Base-by-base conservation (phyloP, 2,888 invertebrate species). In the Campaea margaritaria region DNA sequence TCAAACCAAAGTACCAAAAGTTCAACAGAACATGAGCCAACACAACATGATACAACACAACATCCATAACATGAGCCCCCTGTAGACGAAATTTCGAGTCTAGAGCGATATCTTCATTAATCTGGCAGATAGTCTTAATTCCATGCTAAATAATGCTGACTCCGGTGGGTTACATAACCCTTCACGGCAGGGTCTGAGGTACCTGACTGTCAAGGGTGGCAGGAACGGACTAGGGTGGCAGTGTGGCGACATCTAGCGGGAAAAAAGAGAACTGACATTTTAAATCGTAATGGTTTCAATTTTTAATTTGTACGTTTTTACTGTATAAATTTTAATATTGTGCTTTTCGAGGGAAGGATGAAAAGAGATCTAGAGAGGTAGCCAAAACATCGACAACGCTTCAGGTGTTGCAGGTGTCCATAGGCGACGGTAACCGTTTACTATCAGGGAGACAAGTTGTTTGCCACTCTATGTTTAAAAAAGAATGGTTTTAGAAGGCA, bases 71-170 rank as follows among this genome's bases (percentile, higher is more conserved):
- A 27, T 27, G 27, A 27, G 7, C 79, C 75, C 0, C 73, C 85
- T 84, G 76, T 87, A 79, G 44, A 46, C 5, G 15, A 16, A 12
- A 27, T 11, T 5, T 41, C 50, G 62, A 68, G 68, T 65, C 55
- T 65, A 56, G 59, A 69, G 67, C 42, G 70, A 74, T 73, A 84
- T 86, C 86, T 87, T 81, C 81, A 89, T 87, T 86, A 86, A 86
- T 86, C 86, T 81, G 70, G 75, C 76, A 81, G 83, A 82, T 79
- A 80, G 69, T 74, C 76, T 87, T 56, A 89, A 89, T 87, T 89
- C 83, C 79, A 90, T 89, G 89, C 87, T 82, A 88, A 90, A 80
- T 82, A 86, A 88, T 89, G 84, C 87, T 71, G 68, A 70, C 65
- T 73, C 73, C 79, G 74, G 83, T 83, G 80, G 75, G 79, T 84